Conservation (phyloP, 1,140 invertebrate species). For the Halyomorpha halys region DNA sequence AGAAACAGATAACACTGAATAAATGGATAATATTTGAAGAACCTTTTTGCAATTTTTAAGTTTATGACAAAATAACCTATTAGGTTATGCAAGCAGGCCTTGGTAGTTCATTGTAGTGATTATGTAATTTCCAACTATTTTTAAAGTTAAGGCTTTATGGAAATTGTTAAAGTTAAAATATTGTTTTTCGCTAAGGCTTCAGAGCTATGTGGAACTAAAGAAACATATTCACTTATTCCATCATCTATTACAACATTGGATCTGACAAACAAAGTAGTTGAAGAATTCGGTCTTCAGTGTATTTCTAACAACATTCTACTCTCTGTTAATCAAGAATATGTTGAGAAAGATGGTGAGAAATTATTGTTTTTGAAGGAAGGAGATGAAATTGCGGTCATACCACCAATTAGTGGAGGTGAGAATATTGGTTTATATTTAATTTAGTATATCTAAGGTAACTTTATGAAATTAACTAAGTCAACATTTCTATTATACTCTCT, state of each 20-base stretch:
- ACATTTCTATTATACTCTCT: too few relatives aligned
- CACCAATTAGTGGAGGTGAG: conserved; percentile 36
- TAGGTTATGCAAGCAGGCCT: too few relatives aligned
- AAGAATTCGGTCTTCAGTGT: conserved; percentile 50
- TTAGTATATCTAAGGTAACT: neutral
- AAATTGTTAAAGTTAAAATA: conserved; percentile 44
- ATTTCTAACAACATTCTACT: conserved; percentile 62
- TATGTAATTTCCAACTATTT: too few relatives aligned
- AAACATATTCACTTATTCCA: conserved; percentile 42
- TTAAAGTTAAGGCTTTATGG: conserved; percentile 25
- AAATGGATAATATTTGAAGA: too few relatives aligned
- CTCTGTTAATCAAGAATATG: conserved; percentile 70
- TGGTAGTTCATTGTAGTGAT: too few relatives aligned
- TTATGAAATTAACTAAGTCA: too few relatives aligned
- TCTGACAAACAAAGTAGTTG: conserved; percentile 47
- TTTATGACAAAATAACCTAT: too few relatives aligned
- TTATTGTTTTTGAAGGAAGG: conserved; percentile 26
- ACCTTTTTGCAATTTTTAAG: too few relatives aligned
- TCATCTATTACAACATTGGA: conserved; percentile 40
- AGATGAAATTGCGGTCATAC: conserved; percentile 32
- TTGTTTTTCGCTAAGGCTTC: conserved; percentile 81
- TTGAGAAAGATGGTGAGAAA: conserved; percentile 33
- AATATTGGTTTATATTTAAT: neutral
- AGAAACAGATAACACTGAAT: too few relatives aligned
- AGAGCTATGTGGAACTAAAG: conserved; percentile 56